Percentiles rank a stretch among this genome's conserved stretches.
Conservation (phyloP, 1,140 invertebrate species). For the Zaprionus taronus region DNA sequence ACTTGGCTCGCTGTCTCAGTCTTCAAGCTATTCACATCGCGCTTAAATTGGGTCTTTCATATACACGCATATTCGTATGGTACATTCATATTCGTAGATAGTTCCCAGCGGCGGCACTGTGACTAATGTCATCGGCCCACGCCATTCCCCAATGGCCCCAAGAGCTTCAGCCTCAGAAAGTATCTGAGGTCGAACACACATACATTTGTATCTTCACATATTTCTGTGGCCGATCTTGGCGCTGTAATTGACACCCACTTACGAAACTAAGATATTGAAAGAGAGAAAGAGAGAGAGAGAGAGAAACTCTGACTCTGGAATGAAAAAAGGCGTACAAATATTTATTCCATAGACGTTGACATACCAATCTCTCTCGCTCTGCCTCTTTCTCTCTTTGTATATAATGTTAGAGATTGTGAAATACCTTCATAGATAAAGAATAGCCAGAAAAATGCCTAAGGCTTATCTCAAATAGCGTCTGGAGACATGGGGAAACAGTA, state of each 20-base stretch:
- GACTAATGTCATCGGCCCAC: constrained; percentile 76
- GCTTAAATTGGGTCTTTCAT: constrained; percentile 48
- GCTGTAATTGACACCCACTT: constrained; percentile 81
- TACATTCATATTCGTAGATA: constrained; percentile 11
- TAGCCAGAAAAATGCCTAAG: constrained; percentile 45
- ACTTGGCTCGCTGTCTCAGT: constrained; percentile 29
- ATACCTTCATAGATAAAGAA: constrained; percentile 68
- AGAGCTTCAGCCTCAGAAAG: constrained; percentile 22
- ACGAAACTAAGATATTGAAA: constrained; percentile 43
- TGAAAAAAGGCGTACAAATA: constrained; percentile 41
- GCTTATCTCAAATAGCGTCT: constrained; percentile 61
- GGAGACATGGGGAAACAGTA: constrained; percentile 35
- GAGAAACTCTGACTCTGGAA: background rate
- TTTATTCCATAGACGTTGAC: constrained; percentile 30
- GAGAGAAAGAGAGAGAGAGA: constrained; percentile 12
- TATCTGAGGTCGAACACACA: constrained; percentile 37
- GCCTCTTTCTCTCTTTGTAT: background rate
- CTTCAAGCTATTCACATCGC: constrained; percentile 20
- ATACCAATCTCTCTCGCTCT: constrained; percentile 5
- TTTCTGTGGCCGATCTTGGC: constrained; percentile 24
- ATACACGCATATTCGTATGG: background rate
- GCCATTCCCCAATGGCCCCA: constrained; percentile 48
- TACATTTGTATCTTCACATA: constrained; percentile 2
- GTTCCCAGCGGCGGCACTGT: constrained; percentile 54
- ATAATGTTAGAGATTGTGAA: constrained; percentile 56